Evolutionary conservation across 2,797 vertebrate genomes (phyloP).

Genomic region (Tangara arthus): DNA sequence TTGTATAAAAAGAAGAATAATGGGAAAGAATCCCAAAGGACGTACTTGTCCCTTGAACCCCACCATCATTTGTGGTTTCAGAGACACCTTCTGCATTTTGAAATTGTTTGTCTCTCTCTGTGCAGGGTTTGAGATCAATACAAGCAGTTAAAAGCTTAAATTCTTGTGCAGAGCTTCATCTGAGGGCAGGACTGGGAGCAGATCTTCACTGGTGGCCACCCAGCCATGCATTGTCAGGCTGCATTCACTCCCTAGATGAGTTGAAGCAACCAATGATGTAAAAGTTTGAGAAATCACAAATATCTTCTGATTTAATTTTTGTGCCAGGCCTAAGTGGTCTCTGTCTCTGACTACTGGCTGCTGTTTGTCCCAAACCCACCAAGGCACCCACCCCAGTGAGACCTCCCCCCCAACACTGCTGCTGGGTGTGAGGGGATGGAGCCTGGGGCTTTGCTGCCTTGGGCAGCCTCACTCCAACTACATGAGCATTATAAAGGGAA

Average conservation of each 20-base stretch:
- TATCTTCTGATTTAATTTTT: neutral
- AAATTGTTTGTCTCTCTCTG: neutral
- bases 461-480: neutral
- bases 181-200: neutral
- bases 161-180: neutral
- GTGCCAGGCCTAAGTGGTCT: neutral
- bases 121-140: neutral
- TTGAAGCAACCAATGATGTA: neutral
- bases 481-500: neutral
- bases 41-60: neutral
- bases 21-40: neutral
- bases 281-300: neutral
- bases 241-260: neutral
- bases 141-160: neutral
- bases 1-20: neutral
- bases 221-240: accelerated
- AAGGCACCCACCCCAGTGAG: neutral
- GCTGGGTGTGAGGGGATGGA: accelerated
- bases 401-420: neutral
- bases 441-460: neutral
- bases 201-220: neutral
- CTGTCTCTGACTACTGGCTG: neutral
- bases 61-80: neutral
- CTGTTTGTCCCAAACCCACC: neutral
- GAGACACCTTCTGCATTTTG: neutral